Evolutionary conservation across 2,113 vertebrate species (phyloP).

Genomic region (Sphyrna mokarran): DNA sequence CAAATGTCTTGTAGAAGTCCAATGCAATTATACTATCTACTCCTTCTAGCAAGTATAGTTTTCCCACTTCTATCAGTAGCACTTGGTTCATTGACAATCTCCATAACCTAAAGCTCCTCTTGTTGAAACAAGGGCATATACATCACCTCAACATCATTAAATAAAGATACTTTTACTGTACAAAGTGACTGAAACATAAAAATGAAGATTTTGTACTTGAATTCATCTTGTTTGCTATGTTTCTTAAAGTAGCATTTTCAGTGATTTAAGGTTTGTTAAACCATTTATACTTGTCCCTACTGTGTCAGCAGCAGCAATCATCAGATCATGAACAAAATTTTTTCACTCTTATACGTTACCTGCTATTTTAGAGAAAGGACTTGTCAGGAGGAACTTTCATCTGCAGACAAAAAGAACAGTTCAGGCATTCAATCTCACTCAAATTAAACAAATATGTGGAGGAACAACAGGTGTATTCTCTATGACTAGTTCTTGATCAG

Average conservation of each 20-base stretch:
- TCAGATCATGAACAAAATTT: not conserved
- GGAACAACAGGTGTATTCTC: too few species aligned
- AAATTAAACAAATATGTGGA: too few species aligned
- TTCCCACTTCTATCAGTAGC: constrained; percentile 53
- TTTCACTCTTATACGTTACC: not conserved
- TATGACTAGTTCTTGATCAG: too few species aligned
- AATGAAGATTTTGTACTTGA: not conserved
- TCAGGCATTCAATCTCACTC: too few species aligned
- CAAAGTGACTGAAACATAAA: not conserved
- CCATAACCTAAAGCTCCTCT: constrained; percentile 53
- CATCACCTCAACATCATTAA: not conserved
- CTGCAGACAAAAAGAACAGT: too few species aligned
- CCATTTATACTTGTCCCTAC: not conserved
- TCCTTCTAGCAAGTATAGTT: constrained; percentile 62
- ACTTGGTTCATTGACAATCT: constrained; percentile 48
- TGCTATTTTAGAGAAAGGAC: too few species aligned
- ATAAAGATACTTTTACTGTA: not conserved
- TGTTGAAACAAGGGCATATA: constrained; percentile 50
- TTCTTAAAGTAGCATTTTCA: too few species aligned
- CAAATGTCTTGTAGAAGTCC: too few species aligned
- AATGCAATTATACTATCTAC: not conserved
- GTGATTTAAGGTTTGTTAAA: too few species aligned
- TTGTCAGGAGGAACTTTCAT: too few species aligned
- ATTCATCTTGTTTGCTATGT: not conserved
- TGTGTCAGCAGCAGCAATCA: not conserved